Evolutionary conservation across 2,113 vertebrate species (phyloP).

Genomic region (Dipodomys ordii): DNA sequence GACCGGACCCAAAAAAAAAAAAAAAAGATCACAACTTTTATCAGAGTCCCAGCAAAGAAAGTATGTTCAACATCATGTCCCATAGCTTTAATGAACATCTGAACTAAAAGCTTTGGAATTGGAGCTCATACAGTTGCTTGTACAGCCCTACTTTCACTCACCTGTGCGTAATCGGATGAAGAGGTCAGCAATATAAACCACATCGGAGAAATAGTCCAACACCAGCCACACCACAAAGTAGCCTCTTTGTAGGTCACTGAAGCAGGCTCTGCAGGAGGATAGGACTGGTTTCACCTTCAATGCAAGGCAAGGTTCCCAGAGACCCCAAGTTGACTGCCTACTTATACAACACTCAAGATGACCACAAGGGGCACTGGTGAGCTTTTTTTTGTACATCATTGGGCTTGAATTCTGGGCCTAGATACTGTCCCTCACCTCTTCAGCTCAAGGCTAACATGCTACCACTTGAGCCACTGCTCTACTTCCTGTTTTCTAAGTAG

Average conservation of each 20-base stretch:
- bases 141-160: conserved; percentile 74
- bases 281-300: not conserved
- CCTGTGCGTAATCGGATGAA: conserved; percentile 93
- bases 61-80: not conserved
- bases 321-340: not conserved
- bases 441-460: no score
- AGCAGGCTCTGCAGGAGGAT: conserved; percentile 92
- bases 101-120: not conserved
- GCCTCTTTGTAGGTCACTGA: conserved; percentile 90
- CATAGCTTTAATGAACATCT: not conserved
- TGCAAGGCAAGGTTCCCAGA: not conserved
- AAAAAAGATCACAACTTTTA: not conserved
- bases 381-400: not conserved
- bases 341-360: not conserved
- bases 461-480: no score
- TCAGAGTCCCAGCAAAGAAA: not conserved
- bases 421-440: no score
- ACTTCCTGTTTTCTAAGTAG: no score
- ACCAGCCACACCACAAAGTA: conserved; percentile 93
- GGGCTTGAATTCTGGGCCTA: no score
- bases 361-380: not conserved
- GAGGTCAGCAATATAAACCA: conserved; percentile 92
- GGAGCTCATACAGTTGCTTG: not conserved
- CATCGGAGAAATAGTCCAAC: conserved; percentile 94
- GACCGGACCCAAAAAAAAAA: not conserved